Conservation (phyloP, 1,140 invertebrate genomes). For the Octopus sinensis region DNA sequence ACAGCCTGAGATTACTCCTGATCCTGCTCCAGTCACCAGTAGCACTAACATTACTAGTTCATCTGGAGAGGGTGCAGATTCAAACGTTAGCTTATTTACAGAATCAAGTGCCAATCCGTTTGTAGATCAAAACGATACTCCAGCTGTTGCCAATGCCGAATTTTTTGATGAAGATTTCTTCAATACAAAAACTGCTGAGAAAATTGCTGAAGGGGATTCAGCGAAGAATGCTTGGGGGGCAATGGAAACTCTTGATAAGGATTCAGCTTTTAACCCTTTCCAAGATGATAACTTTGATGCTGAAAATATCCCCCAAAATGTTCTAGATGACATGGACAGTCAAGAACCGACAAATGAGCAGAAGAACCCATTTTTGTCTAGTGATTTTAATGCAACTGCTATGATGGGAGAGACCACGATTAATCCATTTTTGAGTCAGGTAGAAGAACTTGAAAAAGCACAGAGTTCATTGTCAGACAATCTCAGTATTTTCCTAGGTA, state of each 20-base stretch:
- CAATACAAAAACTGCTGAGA: constrained; percentile 22
- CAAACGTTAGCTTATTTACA: not conserved
- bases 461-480: constrained; percentile 19
- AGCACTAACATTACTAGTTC: too few relatives aligned
- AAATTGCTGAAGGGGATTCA: constrained; percentile 18
- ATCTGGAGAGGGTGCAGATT: too few relatives aligned
- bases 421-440: constrained; percentile 34
- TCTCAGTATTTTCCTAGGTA: constrained; percentile 17
- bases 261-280: constrained; percentile 39
- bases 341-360: constrained; percentile 10
- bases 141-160: not conserved
- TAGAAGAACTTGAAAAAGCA: not conserved
- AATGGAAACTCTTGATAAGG: constrained; percentile 12
- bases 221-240: constrained; percentile 29
- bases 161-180: constrained; percentile 45
- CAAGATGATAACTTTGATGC: constrained; percentile 45
- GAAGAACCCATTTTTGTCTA: constrained; percentile 38
- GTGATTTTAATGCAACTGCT: constrained; percentile 6
- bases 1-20: not conserved
- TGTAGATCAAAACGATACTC: constrained; percentile 5
- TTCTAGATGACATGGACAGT: not conserved
- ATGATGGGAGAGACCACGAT: constrained; percentile 1
- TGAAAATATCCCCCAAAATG: constrained; percentile 24
- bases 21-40: not conserved
- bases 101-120: constrained; percentile 20